These are phyloP conservation scores for Drosophila melanogaster DNA, from an alignment of 1,140 invertebrate species.

Conservation along the genomic window DNA sequence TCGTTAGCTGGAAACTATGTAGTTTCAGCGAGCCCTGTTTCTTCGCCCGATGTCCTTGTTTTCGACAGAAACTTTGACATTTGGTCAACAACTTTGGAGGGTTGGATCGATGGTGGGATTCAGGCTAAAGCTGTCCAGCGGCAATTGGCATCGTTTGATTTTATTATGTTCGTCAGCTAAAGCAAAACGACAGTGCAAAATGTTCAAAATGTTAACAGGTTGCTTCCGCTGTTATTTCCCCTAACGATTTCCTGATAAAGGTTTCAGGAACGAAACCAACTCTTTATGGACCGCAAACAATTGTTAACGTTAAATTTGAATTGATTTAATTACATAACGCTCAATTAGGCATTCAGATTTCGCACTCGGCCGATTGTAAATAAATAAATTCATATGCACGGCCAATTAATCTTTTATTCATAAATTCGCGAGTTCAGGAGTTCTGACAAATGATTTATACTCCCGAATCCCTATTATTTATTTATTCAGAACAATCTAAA, in stretches of 20 bases:
- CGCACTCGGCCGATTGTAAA: slow-evolving; percentile 3
- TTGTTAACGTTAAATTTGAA: slow-evolving; percentile 8
- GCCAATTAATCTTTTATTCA: slow-evolving; percentile 42
- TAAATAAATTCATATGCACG: slow-evolving; percentile 30
- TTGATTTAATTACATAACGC: slow-evolving; percentile 50
- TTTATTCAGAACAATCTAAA: neutral
- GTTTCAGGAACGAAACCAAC: too few relatives aligned
- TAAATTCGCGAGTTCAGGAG: slow-evolving; percentile 18
- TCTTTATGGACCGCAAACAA: slow-evolving; percentile 21
- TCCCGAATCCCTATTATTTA: neutral
- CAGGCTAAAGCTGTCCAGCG: slow-evolving; percentile 17
- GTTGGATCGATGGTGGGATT: neutral
- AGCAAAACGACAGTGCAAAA: neutral
- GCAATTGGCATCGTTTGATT: slow-evolving; percentile 22
- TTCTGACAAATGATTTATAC: slow-evolving; percentile 2
- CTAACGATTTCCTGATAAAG: neutral
- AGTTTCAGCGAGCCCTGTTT: slow-evolving; percentile 22
- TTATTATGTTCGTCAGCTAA: neutral
- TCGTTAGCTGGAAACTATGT: slow-evolving; percentile 54
- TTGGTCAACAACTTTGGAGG: slow-evolving; percentile 39
- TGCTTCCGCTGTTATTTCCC: slow-evolving; percentile 7
- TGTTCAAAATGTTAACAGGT: slow-evolving; percentile 16
- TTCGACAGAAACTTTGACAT: slow-evolving; percentile 38
- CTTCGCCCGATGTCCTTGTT: slow-evolving; percentile 16
- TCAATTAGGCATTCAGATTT: slow-evolving; percentile 48